phyloP scores from a whole-genome alignment of 2,797 vertebrate species.

The Rhynchonycteris naso region DNA sequence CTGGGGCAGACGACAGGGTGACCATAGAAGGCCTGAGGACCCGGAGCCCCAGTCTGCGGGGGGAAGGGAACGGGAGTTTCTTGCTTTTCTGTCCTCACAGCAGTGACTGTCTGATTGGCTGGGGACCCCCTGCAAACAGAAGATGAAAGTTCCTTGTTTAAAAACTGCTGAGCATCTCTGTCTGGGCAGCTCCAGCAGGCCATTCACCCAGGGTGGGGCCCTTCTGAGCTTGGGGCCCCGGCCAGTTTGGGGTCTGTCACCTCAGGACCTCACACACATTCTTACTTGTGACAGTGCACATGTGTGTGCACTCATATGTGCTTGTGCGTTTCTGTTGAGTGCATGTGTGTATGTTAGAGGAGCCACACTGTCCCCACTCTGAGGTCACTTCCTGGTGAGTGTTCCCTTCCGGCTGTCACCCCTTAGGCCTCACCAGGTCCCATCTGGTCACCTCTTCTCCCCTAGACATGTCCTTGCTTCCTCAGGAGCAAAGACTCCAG shows the following conservation, averaged over 20 bases:
- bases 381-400: fast-evolving
- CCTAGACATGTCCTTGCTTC: fast-evolving
- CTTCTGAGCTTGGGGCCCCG: fast-evolving
- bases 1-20: too few species aligned
- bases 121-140: too few species aligned
- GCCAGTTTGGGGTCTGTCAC: fast-evolving
- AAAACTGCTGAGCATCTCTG: fast-evolving
- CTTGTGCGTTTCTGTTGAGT: not conserved
- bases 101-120: not conserved
- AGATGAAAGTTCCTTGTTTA: not conserved
- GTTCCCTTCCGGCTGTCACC: fast-evolving
- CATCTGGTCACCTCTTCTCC: fast-evolving
- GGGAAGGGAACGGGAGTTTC: too few species aligned
- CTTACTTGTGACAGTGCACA: too few species aligned
- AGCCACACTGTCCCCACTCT: fast-evolving
- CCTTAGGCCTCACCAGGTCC: fast-evolving
- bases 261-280: fast-evolving
- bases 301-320: not conserved
- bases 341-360: not conserved
- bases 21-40: too few species aligned
- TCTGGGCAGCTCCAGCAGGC: fast-evolving
- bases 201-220: fast-evolving
- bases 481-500: not conserved
- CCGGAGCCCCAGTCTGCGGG: not conserved
- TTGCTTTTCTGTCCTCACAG: not conserved